Evolutionary conservation across 2,113 vertebrate genomes (phyloP), one percentile per base, ranked within the genome.

Genomic region (Brachirus orientalis): DNA sequence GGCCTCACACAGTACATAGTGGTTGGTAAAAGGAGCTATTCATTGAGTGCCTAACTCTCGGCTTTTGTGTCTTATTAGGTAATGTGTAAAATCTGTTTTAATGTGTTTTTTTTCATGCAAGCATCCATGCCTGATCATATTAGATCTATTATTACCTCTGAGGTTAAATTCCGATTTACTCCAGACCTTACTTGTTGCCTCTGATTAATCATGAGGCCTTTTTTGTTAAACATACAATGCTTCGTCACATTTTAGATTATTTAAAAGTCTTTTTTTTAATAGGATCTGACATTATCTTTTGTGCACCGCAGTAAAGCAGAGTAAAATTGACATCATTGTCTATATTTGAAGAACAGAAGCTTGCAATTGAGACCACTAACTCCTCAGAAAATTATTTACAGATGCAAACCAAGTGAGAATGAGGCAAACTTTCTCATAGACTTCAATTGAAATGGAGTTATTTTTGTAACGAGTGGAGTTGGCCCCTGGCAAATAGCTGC

Each of bases 1-100:
- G n/a, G n/a, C n/a, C n/a, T n/a, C n/a, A n/a, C n/a, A n/a, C n/a
- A n/a, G n/a, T n/a, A n/a, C n/a, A n/a, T n/a, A n/a, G n/a, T n/a
- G n/a, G n/a, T 73, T 78, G 75, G 73, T 72, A 57, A 74, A 80
- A 72, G 69, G 59, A 87, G 85, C 81, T 69, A 72, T 86, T 86
- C 77, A 86, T 77, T 75, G 79, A 85, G 80, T 70, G 78, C 48
- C 72, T 85, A 28, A 28, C 22, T 28, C 22, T 69, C 47, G 63
- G 67, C 64, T 54, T 51, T 66, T 74, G 66, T 75, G 52, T 17
- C 37, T 69, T 69, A 60, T 78, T 70, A 57, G 72, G 55, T 77
- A 59, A 62, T 35, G 20, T 53, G 36, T 40, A 79, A 36, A 72
- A 16, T 70, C 19, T 16, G 8, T 3, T 22, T 58, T 35, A 55